phyloP scores from a whole-genome alignment of 2,888 invertebrate species.

The Trileptium ribeirensis region DNA sequence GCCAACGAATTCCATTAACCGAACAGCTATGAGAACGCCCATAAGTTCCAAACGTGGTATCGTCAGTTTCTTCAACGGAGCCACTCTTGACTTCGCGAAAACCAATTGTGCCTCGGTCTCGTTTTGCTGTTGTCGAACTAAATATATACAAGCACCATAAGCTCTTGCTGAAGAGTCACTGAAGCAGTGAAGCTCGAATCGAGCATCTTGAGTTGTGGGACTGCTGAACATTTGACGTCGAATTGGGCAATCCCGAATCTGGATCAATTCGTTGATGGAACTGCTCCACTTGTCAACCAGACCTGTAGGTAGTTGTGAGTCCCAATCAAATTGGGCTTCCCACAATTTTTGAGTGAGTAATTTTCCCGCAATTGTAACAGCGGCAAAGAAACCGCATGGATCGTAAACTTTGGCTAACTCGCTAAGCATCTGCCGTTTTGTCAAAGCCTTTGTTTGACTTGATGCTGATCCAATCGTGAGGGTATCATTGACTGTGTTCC shows the following conservation, averaged over 20 bases:
- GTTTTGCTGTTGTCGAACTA: not conserved
- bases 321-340: not conserved
- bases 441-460: not conserved
- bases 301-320: not conserved
- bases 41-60: conserved; percentile 31
- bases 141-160: not conserved
- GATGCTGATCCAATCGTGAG: not conserved
- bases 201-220: not conserved
- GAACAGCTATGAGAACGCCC: conserved; percentile 13
- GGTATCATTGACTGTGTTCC: not conserved
- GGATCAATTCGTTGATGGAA: not conserved
- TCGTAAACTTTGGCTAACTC: not conserved
- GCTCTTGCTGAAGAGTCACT: not conserved
- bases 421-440: not conserved
- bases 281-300: not conserved
- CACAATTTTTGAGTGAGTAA: not conserved
- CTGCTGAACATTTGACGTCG: not conserved
- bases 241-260: not conserved
- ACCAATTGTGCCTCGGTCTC: conserved; percentile 17
- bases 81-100: conserved; percentile 34
- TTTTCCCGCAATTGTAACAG: not conserved
- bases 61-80: conserved; percentile 36
- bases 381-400: not conserved
- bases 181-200: not conserved
- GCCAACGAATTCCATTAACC: conserved; percentile 26